A percentile compares a stretch with the other conserved stretches of the same genome.
These are phyloP conservation scores for Polydrusus cervinus DNA, from an alignment of 2,888 invertebrate genomes.

Conservation along the genomic window DNA sequence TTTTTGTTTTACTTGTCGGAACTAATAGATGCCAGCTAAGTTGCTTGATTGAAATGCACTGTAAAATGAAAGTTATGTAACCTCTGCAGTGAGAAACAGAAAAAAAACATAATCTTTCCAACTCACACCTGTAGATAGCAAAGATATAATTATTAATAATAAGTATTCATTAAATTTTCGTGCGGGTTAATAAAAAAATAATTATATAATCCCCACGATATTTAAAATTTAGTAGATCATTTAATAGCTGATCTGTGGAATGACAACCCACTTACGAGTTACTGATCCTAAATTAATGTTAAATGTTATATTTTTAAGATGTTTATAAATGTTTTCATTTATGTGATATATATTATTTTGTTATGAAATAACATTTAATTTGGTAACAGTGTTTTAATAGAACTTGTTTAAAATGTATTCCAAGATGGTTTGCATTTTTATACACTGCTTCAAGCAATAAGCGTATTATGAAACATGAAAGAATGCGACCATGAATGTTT, in stretches of 20 bases:
- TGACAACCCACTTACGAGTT: constrained; percentile 16
- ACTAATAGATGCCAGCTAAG: too few species aligned
- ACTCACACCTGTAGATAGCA: background rate
- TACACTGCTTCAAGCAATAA: constrained; percentile 19
- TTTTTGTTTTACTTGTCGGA: too few species aligned
- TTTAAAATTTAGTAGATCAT: constrained; percentile 21
- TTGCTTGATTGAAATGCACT: too few species aligned
- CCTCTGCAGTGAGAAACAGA: too few species aligned
- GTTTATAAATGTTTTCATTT: constrained; percentile 13
- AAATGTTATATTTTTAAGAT: constrained; percentile 16
- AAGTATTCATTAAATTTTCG: background rate
- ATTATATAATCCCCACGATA: constrained; percentile 9
- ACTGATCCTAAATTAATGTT: constrained; percentile 7
- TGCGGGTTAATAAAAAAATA: background rate
- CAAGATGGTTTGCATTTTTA: constrained; percentile 23
- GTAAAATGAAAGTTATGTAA: too few species aligned
- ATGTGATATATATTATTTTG: constrained; percentile 18
- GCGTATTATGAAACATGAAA: background rate
- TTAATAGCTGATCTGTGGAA: constrained; percentile 12
- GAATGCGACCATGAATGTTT: constrained; percentile 10
- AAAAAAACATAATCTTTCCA: background rate
- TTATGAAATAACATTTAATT: constrained; percentile 12
- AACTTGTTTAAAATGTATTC: constrained; percentile 8
- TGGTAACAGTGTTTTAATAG: background rate
- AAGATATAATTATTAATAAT: background rate